Conservation (phyloP, 2,888 invertebrate species). For the Euplexia lucipara region DNA sequence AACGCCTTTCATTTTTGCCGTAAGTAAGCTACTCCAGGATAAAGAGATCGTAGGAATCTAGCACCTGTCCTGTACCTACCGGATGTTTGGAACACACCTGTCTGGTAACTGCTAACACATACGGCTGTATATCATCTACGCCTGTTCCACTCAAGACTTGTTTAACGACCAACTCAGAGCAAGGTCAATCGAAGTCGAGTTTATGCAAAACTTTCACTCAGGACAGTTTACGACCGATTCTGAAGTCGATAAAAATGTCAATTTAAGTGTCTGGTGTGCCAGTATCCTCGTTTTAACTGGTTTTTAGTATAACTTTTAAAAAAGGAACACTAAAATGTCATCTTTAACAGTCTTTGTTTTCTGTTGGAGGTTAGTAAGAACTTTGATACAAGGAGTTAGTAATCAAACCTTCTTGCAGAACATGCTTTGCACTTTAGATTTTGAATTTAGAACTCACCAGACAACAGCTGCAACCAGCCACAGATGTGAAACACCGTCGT, state of each 20-base stretch:
- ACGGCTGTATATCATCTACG: constrained; percentile 42
- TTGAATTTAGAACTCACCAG: constrained; percentile 92
- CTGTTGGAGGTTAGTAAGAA: constrained; percentile 4
- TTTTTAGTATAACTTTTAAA: not conserved
- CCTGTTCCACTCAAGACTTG: constrained; percentile 60
- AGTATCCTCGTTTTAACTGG: constrained; percentile 32
- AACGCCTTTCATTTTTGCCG: constrained; percentile 66
- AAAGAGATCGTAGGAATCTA: constrained; percentile 52
- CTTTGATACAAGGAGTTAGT: constrained; percentile 7
- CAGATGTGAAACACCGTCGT: constrained; percentile 98
- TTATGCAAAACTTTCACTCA: constrained; percentile 74
- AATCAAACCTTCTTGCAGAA: not conserved
- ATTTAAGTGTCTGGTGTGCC: constrained; percentile 25
- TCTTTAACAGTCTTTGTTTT: constrained; percentile 29
- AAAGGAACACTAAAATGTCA: constrained; percentile 3
- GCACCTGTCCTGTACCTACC: constrained; percentile 70
- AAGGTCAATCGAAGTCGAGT: constrained; percentile 71
- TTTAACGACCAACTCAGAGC: constrained; percentile 66
- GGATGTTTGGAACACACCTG: constrained; percentile 70
- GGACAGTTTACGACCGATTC: constrained; percentile 46
- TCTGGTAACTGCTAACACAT: constrained; percentile 35
- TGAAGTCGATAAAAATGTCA: constrained; percentile 41
- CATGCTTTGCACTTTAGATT: constrained; percentile 1
- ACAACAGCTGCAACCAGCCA: constrained; percentile 98
- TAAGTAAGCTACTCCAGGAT: constrained; percentile 53